Conservation (phyloP, 2,113 vertebrate genomes). For the Petrocephalus microphthalmus region DNA sequence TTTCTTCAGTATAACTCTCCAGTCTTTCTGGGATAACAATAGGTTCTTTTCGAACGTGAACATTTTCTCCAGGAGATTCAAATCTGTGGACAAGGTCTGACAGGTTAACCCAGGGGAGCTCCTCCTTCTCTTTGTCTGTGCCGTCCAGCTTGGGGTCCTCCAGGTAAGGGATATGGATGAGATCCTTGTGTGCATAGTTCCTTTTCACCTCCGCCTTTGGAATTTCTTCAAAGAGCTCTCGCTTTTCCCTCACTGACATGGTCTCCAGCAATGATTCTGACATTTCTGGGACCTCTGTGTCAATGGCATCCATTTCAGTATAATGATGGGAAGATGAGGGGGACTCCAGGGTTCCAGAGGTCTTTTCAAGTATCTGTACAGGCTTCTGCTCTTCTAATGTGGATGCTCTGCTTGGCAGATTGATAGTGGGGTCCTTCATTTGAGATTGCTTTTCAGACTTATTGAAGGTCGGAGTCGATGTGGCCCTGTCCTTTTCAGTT, state of each 20-base stretch:
- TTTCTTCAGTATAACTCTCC: constrained; percentile 39
- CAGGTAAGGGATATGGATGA: constrained; percentile 47
- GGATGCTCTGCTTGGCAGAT: constrained; percentile 62
- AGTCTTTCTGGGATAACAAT: constrained; percentile 43
- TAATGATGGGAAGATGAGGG: constrained; percentile 72
- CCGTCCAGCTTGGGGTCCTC: constrained; percentile 48
- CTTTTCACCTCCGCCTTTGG: constrained; percentile 58
- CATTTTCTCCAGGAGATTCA: constrained; percentile 54
- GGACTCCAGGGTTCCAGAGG: constrained; percentile 70
- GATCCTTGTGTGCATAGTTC: constrained; percentile 53
- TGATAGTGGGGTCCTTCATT: constrained; percentile 74
- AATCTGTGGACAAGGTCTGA: constrained; percentile 54
- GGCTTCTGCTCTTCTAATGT: constrained; percentile 46
- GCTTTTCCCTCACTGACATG: constrained; percentile 57
- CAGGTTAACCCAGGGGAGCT: constrained; percentile 45
- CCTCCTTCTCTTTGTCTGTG: constrained; percentile 46
- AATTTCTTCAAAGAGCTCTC: constrained; percentile 58
- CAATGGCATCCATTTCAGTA: constrained; percentile 65
- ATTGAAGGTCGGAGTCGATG: constrained; percentile 64
- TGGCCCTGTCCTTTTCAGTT: constrained; percentile 50
- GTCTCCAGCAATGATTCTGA: constrained; percentile 37
- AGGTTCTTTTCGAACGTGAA: constrained; percentile 49
- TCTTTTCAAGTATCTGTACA: constrained; percentile 60
- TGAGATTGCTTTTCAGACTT: constrained; percentile 72
- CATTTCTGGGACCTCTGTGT: constrained; percentile 30